These are phyloP conservation scores for Drosophila testacea DNA, from an alignment of 2,888 invertebrate genomes.

Conservation along the genomic window DNA sequence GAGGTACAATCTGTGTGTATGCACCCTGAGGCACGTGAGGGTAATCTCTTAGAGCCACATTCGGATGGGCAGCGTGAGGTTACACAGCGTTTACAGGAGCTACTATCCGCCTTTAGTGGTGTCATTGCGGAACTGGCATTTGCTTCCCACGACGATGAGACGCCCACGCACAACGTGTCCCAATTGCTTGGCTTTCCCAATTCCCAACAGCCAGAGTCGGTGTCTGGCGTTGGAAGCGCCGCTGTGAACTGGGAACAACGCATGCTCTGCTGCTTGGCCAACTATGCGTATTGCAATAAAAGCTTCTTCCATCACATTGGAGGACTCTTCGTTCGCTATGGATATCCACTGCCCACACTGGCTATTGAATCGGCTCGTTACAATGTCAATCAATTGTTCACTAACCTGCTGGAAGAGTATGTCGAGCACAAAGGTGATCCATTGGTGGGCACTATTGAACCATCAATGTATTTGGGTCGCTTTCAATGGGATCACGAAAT, in stretches of 20 bases:
- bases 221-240: slow-evolving; percentile 66
- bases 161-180: slow-evolving; percentile 86
- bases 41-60: slow-evolving; percentile 85
- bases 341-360: slow-evolving; percentile 91
- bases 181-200: slow-evolving; percentile 89
- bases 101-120: slow-evolving; percentile 88
- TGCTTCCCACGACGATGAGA: slow-evolving; percentile 88
- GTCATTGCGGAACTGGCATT: slow-evolving; percentile 91
- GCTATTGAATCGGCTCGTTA: slow-evolving; percentile 90
- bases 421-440: slow-evolving; percentile 97
- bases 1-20: slow-evolving; percentile 90
- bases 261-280: slow-evolving; percentile 93
- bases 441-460: slow-evolving; percentile 97
- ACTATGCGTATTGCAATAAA: slow-evolving; percentile 93
- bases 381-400: slow-evolving; percentile 86
- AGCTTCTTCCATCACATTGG: slow-evolving; percentile 90
- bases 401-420: slow-evolving; percentile 90
- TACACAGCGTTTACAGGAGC: slow-evolving; percentile 86
- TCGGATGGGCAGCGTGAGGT: slow-evolving; percentile 84
- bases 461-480: slow-evolving; percentile 96
- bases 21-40: slow-evolving; percentile 88
- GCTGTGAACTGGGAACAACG: slow-evolving; percentile 91
- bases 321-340: slow-evolving; percentile 87
- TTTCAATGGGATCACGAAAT: slow-evolving; percentile 94
- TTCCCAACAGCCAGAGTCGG: slow-evolving; percentile 76